Evolutionary conservation across 37 sponge, comb jelly and placozoan species (phyloP), one percentile per base, ranked within the genome.

Genomic region (Aplysina aerophoba): DNA sequence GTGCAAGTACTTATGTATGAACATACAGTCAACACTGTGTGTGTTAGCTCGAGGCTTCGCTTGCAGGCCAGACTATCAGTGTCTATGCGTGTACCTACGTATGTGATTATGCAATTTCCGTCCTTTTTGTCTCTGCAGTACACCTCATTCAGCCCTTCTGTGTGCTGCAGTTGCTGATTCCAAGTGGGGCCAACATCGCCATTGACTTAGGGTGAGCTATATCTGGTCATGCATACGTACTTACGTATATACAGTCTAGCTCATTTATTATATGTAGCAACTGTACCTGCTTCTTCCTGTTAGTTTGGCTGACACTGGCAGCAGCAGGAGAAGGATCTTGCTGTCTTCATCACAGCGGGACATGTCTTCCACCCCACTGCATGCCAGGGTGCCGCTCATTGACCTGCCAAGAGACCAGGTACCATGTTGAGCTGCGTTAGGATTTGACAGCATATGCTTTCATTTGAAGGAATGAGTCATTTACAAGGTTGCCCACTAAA

Each of bases 281-380:
- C 50, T 44, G 8, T 44, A 44, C 50, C 50, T 44, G 50, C 50
- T 44, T 55, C 20, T 55, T 17, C 37, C 65, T 25, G 50, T 1
- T 63, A 95, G 93, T 55, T 55, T 93, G 8, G 15, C 66, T 38
- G 96, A 96, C 59, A 50, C 66, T 38, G 58, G 80, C 13, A 84
- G 84, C 1, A 82, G 84, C 38, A 65, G 87, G 25, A 79, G 96
- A 39, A 67, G 91, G 33, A 84, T 96, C 31, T 85, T 94, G 12
- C 74, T 96, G 74, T 94, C 95, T n/a, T 65, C 95, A 1, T 89
- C 90, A 21, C 86, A 87, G 36, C 77, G 84, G 31, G 93, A 97
- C 16, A 24, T 81, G 1, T 86, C 93, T 22, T 34, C 69, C 44
- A 87, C 87, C 15, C 93, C 97, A 16, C 91, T 93, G 0, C 86